Evolutionary conservation across 2,797 vertebrate genomes (phyloP).

Genomic region (Coilia nasus): DNA sequence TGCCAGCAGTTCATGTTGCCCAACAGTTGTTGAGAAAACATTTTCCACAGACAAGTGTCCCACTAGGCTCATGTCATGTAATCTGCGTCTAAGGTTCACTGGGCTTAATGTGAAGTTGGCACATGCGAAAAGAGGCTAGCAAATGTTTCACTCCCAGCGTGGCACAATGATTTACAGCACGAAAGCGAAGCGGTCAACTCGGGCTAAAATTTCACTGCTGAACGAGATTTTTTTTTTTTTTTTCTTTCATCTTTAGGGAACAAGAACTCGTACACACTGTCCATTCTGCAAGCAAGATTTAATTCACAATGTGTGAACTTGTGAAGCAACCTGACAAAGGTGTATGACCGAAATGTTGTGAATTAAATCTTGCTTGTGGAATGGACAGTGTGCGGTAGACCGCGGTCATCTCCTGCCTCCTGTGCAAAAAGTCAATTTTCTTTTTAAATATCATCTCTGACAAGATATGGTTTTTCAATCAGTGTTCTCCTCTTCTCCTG

Average conservation of each 20-base stretch:
- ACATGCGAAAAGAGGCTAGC: not conserved
- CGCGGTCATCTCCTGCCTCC: too few relatives aligned
- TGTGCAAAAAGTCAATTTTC: too few relatives aligned
- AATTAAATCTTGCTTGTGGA: too few relatives aligned
- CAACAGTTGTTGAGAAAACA: not conserved
- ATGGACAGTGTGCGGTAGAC: too few relatives aligned
- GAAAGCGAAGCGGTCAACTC: not conserved
- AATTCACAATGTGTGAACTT: too few relatives aligned
- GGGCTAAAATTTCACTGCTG: not conserved
- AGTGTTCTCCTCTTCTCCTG: not conserved
- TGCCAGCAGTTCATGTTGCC: not conserved
- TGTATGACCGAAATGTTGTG: too few relatives aligned
- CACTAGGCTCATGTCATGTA: not conserved
- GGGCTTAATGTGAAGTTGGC: not conserved
- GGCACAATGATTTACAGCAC: not conserved
- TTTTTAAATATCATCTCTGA: not conserved
- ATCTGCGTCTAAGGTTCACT: not conserved
- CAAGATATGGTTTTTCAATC: slow-evolving; percentile 9
- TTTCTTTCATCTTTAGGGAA: too few relatives aligned
- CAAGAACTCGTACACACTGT: too few relatives aligned
- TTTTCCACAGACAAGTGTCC: not conserved
- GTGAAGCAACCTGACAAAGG: too few relatives aligned
- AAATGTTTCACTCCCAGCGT: not conserved
- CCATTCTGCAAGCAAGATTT: too few relatives aligned
- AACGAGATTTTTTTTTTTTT: too few relatives aligned